Evolutionary conservation across 2,888 invertebrate genomes (phyloP).

Genomic region (Drosophila barbarae): DNA sequence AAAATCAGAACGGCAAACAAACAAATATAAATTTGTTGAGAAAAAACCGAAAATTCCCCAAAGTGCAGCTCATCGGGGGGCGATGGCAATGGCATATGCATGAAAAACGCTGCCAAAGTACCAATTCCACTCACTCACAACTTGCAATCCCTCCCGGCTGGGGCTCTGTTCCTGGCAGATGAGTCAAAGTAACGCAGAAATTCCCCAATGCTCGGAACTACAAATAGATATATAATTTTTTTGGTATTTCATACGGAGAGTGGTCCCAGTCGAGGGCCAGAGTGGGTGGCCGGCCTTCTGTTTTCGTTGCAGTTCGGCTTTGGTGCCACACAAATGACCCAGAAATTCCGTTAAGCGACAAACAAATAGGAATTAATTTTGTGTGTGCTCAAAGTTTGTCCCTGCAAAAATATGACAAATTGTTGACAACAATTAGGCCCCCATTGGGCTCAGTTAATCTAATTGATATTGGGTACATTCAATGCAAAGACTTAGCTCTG

Average conservation of each 20-base stretch:
- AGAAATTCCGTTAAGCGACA: slow-evolving; percentile 45
- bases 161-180: slow-evolving; percentile 10
- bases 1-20: slow-evolving; percentile 60
- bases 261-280: slow-evolving; percentile 27
- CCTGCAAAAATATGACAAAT: slow-evolving; percentile 14
- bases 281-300: slow-evolving; percentile 10
- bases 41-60: slow-evolving; percentile 35
- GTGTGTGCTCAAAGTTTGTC: slow-evolving; percentile 45
- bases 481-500: too few species aligned
- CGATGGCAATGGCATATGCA: slow-evolving; percentile 20
- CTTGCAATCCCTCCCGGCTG: neutral
- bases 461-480: neutral
- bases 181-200: slow-evolving; percentile 38
- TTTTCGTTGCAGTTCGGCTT: slow-evolving; percentile 36
- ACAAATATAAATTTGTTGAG: slow-evolving; percentile 55
- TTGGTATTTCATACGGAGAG: slow-evolving; percentile 48
- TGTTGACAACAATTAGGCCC: neutral
- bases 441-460: neutral
- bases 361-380: slow-evolving; percentile 67
- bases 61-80: slow-evolving; percentile 30
- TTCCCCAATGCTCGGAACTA: slow-evolving; percentile 42
- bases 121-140: slow-evolving; percentile 34
- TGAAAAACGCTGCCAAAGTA: slow-evolving; percentile 35
- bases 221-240: slow-evolving; percentile 72
- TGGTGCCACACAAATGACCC: slow-evolving; percentile 42